Conservation (phyloP, 2,113 vertebrate genomes). For the Mus musculus region GRCm39 chr3:147421001-147421500, state of each 20-base stretch:
- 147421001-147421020: slow-evolving; percentile 2
- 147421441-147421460: neutral
- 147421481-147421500: slow-evolving; percentile 40
- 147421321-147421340: neutral
- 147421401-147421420: neutral
- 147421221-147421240: neutral
- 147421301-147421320: neutral
- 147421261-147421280: neutral
- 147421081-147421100: neutral
- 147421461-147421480: slow-evolving; percentile 23
- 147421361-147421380: neutral
- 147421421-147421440: slow-evolving; percentile 26
- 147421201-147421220: neutral
- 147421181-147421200: neutral
- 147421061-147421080: slow-evolving; percentile 33
- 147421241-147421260: neutral
- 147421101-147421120: neutral
- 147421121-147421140: neutral
- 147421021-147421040: slow-evolving; percentile 18
- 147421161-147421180: neutral
- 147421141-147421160: neutral
- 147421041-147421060: neutral
- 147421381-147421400: neutral
- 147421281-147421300: neutral
- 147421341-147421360: neutral